Base-by-base conservation (phyloP, 2,113 vertebrate genomes). In the Salminus brasiliensis region DNA sequence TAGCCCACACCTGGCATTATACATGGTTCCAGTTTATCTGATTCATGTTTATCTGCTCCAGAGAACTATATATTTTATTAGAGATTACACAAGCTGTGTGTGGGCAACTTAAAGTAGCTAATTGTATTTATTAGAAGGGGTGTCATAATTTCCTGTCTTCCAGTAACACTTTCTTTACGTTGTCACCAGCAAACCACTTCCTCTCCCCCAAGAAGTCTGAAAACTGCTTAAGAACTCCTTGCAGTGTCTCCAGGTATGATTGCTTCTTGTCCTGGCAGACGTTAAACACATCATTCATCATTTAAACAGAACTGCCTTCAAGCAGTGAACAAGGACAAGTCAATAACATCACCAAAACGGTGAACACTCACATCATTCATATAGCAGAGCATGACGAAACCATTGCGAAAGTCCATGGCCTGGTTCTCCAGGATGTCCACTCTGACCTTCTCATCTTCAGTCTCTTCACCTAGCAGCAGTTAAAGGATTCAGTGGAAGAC, bases 361-460 rank as follows among this genome's bases (percentile, higher is more conserved):
- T 11, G 32, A 53, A 5, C 18, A 95, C 96, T 94, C 84, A 99
- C 97, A 0, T 92, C 93, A 32, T 98, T 93, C 0, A 88, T 85
- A 89, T 99, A 99, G 91, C 92, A 92, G 78, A 98, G 0, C 49
- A 57, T 88, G 32, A 88, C 88, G n/a, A 98, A 94, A 10, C 90
- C 93, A 79, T 93, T 93, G 43, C 95, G 94, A 86, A 98, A 95
- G 83, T 98, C 97, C 95, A 96, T 95, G 0, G 91, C 70, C 87
- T 97, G 95, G 87, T 97, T 97, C 88, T 98, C 96, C 84, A 97
- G 8, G 43, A 96, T 78, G 83, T 97, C 96, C 72, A 96, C 93
- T 0, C 93, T 89, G 59, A 91, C 30, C 59, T 45, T 91, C 86
- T 98, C 96, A 66, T 96, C 94, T 74, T 97, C 96, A 0, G 91